Evolutionary conservation across 2,797 vertebrate species (phyloP).

Genomic region (Phrynocephalus forsythii): DNA sequence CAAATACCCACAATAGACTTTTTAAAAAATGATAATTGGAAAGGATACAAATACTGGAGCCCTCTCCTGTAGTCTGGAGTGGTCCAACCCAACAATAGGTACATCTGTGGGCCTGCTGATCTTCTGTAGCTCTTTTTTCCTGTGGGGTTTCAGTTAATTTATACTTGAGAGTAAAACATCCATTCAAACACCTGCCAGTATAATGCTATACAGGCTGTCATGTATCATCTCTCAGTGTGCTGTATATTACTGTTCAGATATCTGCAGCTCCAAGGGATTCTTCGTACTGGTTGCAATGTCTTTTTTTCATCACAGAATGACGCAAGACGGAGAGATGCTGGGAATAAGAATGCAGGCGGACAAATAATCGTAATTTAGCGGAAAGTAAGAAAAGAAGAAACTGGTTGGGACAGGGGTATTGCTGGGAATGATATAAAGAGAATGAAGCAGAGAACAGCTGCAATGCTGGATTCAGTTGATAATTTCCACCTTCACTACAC

Average conservation of each 20-base stretch:
- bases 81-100: neutral
- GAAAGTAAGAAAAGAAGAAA: conserved; percentile 37
- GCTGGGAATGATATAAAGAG: neutral
- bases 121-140: neutral
- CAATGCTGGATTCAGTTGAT: accelerated
- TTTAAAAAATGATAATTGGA: neutral
- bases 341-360: conserved; percentile 49
- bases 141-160: neutral
- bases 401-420: conserved; percentile 16
- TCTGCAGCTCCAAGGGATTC: conserved; percentile 43
- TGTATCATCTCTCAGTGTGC: conserved; percentile 56
- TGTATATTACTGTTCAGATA: conserved; percentile 51
- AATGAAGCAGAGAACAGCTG: conserved; percentile 26
- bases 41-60: neutral
- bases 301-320: conserved; percentile 48
- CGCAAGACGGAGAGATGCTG: conserved; percentile 42
- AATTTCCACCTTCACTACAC: neutral
- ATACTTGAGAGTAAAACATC: conserved; percentile 17
- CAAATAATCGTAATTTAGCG: conserved; percentile 58
- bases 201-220: conserved; percentile 27
- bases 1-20: neutral
- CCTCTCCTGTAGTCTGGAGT: neutral
- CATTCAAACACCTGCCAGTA: conserved; percentile 49
- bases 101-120: neutral
- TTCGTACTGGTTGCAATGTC: conserved; percentile 60